Base-by-base conservation (phyloP, 1,140 invertebrate genomes). In the Drosophila rhopaloa region DNA sequence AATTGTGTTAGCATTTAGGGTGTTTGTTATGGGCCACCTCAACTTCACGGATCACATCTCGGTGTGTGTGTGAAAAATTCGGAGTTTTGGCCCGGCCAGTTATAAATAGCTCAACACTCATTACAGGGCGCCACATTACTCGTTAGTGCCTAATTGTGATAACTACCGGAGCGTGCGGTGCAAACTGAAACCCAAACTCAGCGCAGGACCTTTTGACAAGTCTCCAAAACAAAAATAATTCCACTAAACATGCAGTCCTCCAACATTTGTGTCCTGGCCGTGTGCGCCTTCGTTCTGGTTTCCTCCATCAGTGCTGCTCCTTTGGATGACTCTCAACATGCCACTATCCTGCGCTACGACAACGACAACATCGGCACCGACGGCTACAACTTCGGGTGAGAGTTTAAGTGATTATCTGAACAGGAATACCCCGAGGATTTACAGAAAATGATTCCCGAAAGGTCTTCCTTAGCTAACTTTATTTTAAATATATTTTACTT, bases 351-450 rank as follows among this genome's bases (percentile, higher is more conserved):
- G 60, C 76, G 81, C 1, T 93, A 93, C 54, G 93, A 93, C 35
- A 86, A 84, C 13, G 93, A 93, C 4, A 92, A 91, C 57, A 93
- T 94, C 65, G 93, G 93, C 29, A 67, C 92, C 4, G 93, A 93
- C 24, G 91, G 92, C 54, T 94, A 92, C 84, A 82, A 63, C 24
- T 94, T 91, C 61, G 72, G 24, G 94, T 95, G 91, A 93, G 94
- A 76, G 5, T 0, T 6, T 3, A 16, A 0, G 8, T 4, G 13
- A 29, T 8, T 14, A 8, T 8, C 4, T 7, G 8, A 7, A 10
- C 5, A 24, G 8, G 8, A 6, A 11, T 10, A 0, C 8, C 1
- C 4, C n/a, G 0, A 11, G 48, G 29, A 35, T 35, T 51, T 24
- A 24, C 24, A 24, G 24, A 24, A 24, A 24, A 24, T 24, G 24